Percentiles rank a stretch among this genome's conserved stretches.
Evolutionary conservation across 2,888 invertebrate species (phyloP).

Genomic region (Drosophila pseudotalamancana): DNA sequence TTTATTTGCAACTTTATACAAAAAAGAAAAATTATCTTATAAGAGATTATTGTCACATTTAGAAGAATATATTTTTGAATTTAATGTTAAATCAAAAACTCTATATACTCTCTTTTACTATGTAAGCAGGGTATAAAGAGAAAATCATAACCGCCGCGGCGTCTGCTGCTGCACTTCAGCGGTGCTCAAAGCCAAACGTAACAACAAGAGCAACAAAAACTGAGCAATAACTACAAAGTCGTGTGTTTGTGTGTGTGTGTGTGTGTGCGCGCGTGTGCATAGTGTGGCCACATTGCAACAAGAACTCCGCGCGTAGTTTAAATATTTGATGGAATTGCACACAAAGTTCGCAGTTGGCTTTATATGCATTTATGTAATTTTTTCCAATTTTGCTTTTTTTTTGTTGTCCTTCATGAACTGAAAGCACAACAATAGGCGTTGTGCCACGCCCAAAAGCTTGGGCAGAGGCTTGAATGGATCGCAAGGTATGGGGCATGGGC

Average conservation of each 20-base stretch:
- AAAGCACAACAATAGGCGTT: constrained; percentile 61
- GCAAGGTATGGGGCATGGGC: too few relatives aligned
- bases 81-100: neutral
- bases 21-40: too few relatives aligned
- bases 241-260: constrained; percentile 2
- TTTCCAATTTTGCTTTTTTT: constrained; percentile 12
- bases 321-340: constrained; percentile 67
- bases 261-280: constrained; percentile 26
- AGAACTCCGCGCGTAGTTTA: constrained; percentile 56
- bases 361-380: constrained; percentile 28
- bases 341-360: constrained; percentile 49
- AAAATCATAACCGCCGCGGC: constrained; percentile 52
- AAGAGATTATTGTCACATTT: too few relatives aligned
- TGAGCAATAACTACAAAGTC: constrained; percentile 24
- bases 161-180: constrained; percentile 44
- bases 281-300: constrained; percentile 9
- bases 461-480: constrained; percentile 58
- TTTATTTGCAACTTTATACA: too few relatives aligned
- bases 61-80: too few relatives aligned
- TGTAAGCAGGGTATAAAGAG: constrained; percentile 15
- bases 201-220: constrained; percentile 39
- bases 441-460: constrained; percentile 38
- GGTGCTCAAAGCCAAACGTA: constrained; percentile 57
- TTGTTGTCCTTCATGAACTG: constrained; percentile 34
- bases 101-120: neutral